Base-by-base conservation (phyloP, 2,888 invertebrate species). In the Temnothorax unifasciatus region DNA sequence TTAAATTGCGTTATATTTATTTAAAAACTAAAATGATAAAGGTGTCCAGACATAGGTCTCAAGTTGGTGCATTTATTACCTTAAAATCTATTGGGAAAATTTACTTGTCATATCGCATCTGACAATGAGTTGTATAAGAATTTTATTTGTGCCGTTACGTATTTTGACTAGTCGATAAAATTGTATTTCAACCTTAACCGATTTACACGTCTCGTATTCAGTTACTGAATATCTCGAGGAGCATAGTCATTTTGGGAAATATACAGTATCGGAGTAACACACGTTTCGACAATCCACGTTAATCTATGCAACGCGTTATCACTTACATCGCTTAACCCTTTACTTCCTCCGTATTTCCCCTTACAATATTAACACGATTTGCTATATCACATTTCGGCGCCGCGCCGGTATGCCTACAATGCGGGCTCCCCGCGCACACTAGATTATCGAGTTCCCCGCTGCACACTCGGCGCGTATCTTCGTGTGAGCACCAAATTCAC, bases 341-440 rank as follows among this genome's bases (percentile, higher is more conserved):
- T 59, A 47, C 47, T 54, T 81, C 47, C 74, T 38, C 18, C 47
- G 25, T 81, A 50, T 61, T 68, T 25, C 34, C 79, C 47, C 6
- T 61, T 71, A 79, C 18, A 41, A 47, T 38, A 57, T 59, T 71
- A 71, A 61, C 71, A 25, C 38, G 71, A 81, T 81, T 81, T 34
- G 71, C 71, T 38, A 5, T 81, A 81, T 81, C 71, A 50, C 79
- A 59, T 81, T 81, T 71, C 79, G 79, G 79, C 47, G 34, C 21
- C 47, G 79, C 47, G 34, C 21, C 47, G 47, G 38, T 47, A 21
- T 41, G 34, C 57, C 52, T 59, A 71, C 44, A 59, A 81, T 81
- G 79, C 79, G 79, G 79, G 79, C 47, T 47, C 57, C 44, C 21
- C 71, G 13, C 79, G 61, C 59, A 59, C 73, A 29, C n/a, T 47